Percentiles rank a stretch among this genome's conserved stretches.
Evolutionary conservation across 1,140 invertebrate genomes (phyloP).

Genomic region (Holotrichia oblita): DNA sequence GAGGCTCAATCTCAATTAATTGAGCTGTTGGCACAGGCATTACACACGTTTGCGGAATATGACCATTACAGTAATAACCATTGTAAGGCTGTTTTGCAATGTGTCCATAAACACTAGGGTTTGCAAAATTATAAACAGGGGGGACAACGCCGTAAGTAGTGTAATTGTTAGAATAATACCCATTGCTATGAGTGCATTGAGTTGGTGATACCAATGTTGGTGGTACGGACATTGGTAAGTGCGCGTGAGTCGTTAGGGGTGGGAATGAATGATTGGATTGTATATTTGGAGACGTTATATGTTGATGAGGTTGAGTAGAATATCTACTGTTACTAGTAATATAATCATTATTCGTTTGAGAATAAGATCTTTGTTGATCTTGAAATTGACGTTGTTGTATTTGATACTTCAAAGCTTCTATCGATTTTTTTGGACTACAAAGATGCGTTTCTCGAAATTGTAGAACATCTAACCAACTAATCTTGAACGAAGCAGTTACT

Average conservation of each 20-base stretch:
- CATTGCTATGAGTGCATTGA: slow-evolving; percentile 47
- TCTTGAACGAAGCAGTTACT: slow-evolving; percentile 63
- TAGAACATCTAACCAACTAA: slow-evolving; percentile 73
- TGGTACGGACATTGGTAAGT: slow-evolving; percentile 37
- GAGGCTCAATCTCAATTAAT: slow-evolving; percentile 75
- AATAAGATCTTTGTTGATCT: slow-evolving; percentile 53
- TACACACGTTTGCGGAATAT: slow-evolving; percentile 55
- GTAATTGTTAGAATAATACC: slow-evolving; percentile 50
- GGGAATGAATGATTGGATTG: slow-evolving; percentile 49
- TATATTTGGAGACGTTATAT: slow-evolving; percentile 29
- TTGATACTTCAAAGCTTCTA: slow-evolving; percentile 63
- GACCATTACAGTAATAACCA: slow-evolving; percentile 55
- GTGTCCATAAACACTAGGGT: slow-evolving; percentile 48
- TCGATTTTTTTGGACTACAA: slow-evolving; percentile 68
- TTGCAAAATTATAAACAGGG: slow-evolving; percentile 45
- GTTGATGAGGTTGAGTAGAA: not conserved
- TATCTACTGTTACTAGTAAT: slow-evolving; percentile 35
- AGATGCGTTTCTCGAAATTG: slow-evolving; percentile 71
- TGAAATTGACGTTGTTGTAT: slow-evolving; percentile 61
- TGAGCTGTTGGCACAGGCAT: slow-evolving; percentile 65
- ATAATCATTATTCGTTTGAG: slow-evolving; percentile 44
- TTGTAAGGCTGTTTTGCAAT: slow-evolving; percentile 58
- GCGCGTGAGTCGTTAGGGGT: slow-evolving; percentile 44
- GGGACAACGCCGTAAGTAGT: slow-evolving; percentile 45
- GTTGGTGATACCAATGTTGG: slow-evolving; percentile 34